Conservation (phyloP, 2,797 vertebrate genomes). For the Schizopygopsis pylzovi region DNA sequence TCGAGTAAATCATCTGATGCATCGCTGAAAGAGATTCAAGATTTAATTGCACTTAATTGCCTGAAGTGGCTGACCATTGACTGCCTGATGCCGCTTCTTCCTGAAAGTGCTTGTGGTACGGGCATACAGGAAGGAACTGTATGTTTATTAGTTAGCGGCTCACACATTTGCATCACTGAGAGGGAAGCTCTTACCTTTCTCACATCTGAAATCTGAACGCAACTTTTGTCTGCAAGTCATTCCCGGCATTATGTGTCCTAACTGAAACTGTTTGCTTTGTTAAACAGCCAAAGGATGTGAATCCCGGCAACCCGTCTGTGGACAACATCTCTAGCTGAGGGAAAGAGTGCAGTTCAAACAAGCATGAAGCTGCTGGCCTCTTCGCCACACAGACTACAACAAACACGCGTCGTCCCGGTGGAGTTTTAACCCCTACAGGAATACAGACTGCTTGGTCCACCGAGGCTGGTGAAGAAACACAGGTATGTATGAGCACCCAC, state of each 20-base stretch:
- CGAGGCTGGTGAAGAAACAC: slow-evolving; percentile 24
- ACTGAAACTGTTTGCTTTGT: slow-evolving; percentile 39
- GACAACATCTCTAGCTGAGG: slow-evolving; percentile 64
- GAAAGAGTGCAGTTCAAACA: slow-evolving; percentile 70
- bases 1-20: background rate
- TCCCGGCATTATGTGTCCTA: background rate
- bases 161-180: background rate
- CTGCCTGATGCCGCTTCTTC: background rate
- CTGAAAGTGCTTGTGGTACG: slow-evolving; percentile 20
- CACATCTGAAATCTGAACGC: background rate
- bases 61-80: slow-evolving; percentile 20
- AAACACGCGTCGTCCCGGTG: slow-evolving; percentile 71
- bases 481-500: slow-evolving; percentile 69
- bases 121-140: slow-evolving; percentile 35
- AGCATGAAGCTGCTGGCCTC: slow-evolving; percentile 85
- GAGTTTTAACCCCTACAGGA: slow-evolving; percentile 71
- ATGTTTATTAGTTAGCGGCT: slow-evolving; percentile 13
- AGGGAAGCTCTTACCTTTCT: slow-evolving; percentile 25
- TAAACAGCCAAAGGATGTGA: slow-evolving; percentile 71
- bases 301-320: slow-evolving; percentile 67
- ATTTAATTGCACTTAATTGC: slow-evolving; percentile 34
- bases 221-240: slow-evolving; percentile 5
- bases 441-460: slow-evolving; percentile 52
- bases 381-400: slow-evolving; percentile 71
- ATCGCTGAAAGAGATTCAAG: background rate